Evolutionary conservation across 2,888 invertebrate species (phyloP).

Genomic region (Macrophya annulata): DNA sequence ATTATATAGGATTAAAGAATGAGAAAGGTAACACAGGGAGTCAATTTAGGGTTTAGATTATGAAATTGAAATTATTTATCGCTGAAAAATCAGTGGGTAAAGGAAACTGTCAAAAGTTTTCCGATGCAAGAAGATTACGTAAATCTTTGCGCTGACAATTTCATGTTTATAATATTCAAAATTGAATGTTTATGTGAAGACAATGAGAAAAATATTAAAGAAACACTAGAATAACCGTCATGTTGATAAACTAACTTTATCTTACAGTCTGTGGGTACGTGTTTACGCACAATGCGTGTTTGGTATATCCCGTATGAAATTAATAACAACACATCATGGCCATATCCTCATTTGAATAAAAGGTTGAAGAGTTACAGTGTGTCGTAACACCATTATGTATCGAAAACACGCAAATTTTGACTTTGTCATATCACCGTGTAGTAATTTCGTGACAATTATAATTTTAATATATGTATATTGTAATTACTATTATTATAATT

Average conservation of each 20-base stretch:
- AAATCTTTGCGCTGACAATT: no score
- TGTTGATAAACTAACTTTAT: neutral
- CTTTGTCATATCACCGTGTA: conserved; percentile 28
- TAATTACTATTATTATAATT: no score
- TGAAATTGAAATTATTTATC: no score
- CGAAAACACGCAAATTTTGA: conserved; percentile 15
- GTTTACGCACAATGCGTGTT: neutral
- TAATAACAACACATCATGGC: neutral
- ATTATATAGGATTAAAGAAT: no score
- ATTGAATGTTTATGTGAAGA: no score
- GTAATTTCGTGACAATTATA: neutral
- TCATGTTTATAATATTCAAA: no score
- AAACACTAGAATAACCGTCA: neutral
- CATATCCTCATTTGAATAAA: conserved; percentile 31
- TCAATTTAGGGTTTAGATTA: no score
- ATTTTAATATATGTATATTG: no score
- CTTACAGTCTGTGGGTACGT: neutral
- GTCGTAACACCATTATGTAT: neutral
- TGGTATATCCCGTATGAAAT: neutral
- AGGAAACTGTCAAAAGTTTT: no score
- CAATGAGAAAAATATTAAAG: neutral
- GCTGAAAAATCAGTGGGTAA: no score
- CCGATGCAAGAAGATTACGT: no score
- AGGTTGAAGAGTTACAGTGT: conserved; percentile 22
- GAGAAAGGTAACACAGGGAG: no score